Percentiles rank a stretch among this genome's conserved stretches.
These are phyloP conservation scores for Chymomyza amoena DNA, from an alignment of 2,888 invertebrate species.

Conservation along the genomic window DNA sequence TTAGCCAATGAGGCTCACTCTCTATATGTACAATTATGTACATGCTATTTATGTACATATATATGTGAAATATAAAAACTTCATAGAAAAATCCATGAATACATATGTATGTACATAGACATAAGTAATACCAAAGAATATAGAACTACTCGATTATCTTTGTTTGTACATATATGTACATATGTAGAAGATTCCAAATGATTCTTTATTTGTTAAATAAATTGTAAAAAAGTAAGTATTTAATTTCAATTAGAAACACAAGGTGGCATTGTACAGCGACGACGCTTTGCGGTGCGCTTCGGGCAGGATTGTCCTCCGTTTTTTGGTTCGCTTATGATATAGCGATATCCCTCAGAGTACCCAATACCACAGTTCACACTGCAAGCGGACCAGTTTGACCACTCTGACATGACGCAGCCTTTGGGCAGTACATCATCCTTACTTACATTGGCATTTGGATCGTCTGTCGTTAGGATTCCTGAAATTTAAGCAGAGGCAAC, in stretches of 20 bases:
- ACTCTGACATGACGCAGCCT: conserved; percentile 87
- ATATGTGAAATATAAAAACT: too few relatives aligned
- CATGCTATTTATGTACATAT: too few relatives aligned
- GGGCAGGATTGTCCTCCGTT: conserved; percentile 75
- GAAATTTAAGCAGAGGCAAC: conserved; percentile 5
- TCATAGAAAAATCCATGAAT: too few relatives aligned
- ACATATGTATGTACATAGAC: too few relatives aligned
- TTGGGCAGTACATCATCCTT: conserved; percentile 68
- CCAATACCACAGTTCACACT: conserved; percentile 89
- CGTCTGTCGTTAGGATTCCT: conserved; percentile 23
- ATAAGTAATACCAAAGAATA: too few relatives aligned
- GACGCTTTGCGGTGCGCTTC: conserved; percentile 72
- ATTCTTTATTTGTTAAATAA: too few relatives aligned
- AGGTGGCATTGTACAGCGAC: conserved; percentile 74
- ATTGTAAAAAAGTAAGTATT: background rate
- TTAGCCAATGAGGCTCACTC: too few relatives aligned
- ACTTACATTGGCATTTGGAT: conserved; percentile 18
- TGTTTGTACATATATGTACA: too few relatives aligned
- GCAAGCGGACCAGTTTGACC: conserved; percentile 92
- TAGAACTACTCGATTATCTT: too few relatives aligned
- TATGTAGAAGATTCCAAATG: too few relatives aligned
- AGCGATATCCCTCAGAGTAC: conserved; percentile 81
- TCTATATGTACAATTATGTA: too few relatives aligned
- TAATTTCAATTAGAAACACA: conserved; percentile 37
- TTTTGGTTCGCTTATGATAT: conserved; percentile 70